Evolutionary conservation across 2,113 vertebrate genomes (phyloP).

Genomic region (Pachycephala philippinensis): DNA sequence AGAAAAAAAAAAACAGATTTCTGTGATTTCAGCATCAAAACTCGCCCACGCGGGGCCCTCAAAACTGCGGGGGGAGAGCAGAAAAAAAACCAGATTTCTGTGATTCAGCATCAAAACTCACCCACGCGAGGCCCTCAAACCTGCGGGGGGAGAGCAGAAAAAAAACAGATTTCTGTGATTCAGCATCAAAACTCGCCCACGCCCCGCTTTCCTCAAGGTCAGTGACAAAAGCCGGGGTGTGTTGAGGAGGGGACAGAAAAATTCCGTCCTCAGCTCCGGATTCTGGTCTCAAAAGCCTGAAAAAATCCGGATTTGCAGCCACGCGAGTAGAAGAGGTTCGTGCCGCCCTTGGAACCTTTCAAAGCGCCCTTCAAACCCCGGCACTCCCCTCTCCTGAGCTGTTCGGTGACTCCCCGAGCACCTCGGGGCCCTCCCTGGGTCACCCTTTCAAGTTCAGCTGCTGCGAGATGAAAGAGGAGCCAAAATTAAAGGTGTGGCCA

Average conservation of each 20-base stretch:
- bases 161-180: not conserved
- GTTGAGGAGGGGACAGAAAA: not conserved
- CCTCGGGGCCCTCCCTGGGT: not conserved
- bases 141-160: not conserved
- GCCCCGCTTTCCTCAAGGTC: not conserved
- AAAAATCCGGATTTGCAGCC: not conserved
- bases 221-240: not conserved
- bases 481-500: not conserved
- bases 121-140: too few species aligned
- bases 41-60: too few species aligned
- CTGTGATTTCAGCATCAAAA: not conserved
- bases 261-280: not conserved
- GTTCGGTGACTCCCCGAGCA: not conserved
- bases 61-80: too few species aligned
- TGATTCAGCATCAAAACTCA: too few species aligned
- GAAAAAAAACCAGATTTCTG: too few species aligned
- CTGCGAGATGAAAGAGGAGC: not conserved
- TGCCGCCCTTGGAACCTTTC: not conserved
- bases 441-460: not conserved
- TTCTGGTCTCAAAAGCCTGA: not conserved
- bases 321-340: not conserved
- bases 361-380: not conserved
- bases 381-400: not conserved
- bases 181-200: not conserved
- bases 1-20: not conserved